Evolutionary conservation across 2,113 vertebrate genomes (phyloP).

Genomic region (Collichthys lucidus): DNA sequence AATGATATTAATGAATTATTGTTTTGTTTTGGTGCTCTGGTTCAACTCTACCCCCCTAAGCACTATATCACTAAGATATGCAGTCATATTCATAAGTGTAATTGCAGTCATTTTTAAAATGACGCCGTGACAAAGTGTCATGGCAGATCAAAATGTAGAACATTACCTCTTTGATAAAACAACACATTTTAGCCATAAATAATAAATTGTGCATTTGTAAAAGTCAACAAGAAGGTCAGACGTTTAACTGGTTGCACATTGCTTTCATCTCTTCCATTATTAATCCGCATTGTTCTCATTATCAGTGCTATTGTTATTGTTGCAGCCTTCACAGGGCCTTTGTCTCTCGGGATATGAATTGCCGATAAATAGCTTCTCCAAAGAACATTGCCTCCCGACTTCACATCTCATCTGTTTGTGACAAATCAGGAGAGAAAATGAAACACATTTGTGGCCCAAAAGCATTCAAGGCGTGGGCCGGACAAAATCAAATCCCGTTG

Average conservation of each 20-base stretch:
- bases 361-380: constrained; percentile 57
- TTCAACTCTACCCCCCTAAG: neutral
- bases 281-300: constrained; percentile 67
- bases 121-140: neutral
- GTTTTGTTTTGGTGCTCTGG: constrained; percentile 10
- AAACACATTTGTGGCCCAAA: constrained; percentile 63
- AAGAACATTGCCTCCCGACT: constrained; percentile 60
- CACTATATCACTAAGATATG: constrained; percentile 9
- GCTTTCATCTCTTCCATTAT: constrained; percentile 64
- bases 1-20: constrained; percentile 14
- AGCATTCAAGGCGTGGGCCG: constrained; percentile 21
- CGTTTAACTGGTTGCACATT: constrained; percentile 40
- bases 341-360: constrained; percentile 58
- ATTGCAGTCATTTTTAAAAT: constrained; percentile 31
- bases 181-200: constrained; percentile 45
- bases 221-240: constrained; percentile 46
- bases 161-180: constrained; percentile 38
- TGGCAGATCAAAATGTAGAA: constrained; percentile 33
- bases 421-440: constrained; percentile 70
- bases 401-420: constrained; percentile 62
- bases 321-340: constrained; percentile 41
- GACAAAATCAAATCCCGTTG: constrained; percentile 27
- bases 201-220: constrained; percentile 45
- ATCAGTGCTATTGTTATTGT: constrained; percentile 66
- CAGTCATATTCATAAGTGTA: constrained; percentile 11